Percentiles rank a stretch among this genome's conserved stretches.
Conservation (phyloP, 2,888 invertebrate genomes). For the Ferrisia virgata region DNA sequence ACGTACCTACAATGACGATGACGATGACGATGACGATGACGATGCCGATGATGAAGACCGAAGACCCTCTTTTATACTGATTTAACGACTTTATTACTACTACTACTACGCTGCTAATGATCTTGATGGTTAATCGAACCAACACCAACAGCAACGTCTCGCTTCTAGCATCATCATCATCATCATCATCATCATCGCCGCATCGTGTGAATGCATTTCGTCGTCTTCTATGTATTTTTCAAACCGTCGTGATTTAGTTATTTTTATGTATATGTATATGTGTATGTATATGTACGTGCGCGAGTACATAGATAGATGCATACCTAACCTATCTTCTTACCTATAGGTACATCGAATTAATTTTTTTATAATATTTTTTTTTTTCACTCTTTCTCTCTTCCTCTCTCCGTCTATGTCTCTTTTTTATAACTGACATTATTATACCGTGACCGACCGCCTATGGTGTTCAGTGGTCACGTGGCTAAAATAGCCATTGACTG, state of each 20-base stretch:
- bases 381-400: not conserved
- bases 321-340: not conserved
- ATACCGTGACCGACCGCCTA: conserved; percentile 10
- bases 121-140: not conserved
- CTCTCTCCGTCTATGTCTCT: not conserved
- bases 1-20: too few species aligned
- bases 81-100: too few species aligned
- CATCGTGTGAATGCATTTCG: not conserved
- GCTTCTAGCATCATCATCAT: too few species aligned
- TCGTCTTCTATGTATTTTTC: not conserved
- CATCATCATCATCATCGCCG: too few species aligned
- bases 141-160: too few species aligned
- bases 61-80: not conserved
- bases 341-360: not conserved
- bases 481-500: not conserved
- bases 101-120: not conserved
- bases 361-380: not conserved
- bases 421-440: not conserved
- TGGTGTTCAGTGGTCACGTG: conserved; percentile 6
- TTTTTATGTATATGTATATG: too few species aligned
- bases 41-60: not conserved
- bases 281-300: too few species aligned
- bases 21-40: too few species aligned
- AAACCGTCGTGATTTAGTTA: not conserved
- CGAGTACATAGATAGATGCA: not conserved